phyloP scores from a whole-genome alignment of 2,888 invertebrate genomes.

The Lithophane socia region DNA sequence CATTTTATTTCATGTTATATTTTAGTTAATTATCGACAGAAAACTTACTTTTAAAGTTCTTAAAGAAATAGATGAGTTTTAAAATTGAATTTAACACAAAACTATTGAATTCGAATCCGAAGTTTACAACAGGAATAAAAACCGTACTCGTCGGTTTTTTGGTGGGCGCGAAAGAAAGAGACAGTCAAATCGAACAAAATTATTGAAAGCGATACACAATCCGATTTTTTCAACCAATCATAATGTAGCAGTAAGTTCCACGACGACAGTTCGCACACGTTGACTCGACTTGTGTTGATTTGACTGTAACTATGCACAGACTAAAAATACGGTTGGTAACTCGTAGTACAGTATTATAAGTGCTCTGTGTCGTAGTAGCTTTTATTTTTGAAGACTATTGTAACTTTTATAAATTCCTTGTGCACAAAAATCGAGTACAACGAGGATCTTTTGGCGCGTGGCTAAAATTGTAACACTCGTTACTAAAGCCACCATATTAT shows the following conservation, averaged over 20 bases:
- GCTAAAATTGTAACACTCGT: too few species aligned
- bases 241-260: conserved; percentile 22
- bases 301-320: background rate
- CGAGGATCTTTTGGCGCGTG: too few species aligned
- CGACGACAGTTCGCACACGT: conserved; percentile 25
- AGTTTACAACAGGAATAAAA: conserved; percentile 49
- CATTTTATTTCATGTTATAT: background rate
- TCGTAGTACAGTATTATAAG: background rate
- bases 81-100: conserved; percentile 22
- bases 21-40: background rate
- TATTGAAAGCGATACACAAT: conserved; percentile 2
- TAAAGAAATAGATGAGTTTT: background rate
- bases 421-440: too few species aligned
- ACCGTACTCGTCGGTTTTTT: conserved; percentile 70
- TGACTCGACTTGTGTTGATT: background rate
- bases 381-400: background rate
- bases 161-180: conserved; percentile 64
- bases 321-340: background rate
- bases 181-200: conserved; percentile 13
- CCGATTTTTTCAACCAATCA: conserved; percentile 49
- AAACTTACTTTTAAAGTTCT: conserved; percentile 44
- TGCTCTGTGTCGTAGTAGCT: background rate
- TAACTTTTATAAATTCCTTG: background rate
- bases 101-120: conserved; percentile 36
- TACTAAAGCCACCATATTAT: too few species aligned